These are phyloP conservation scores for Rhodinocichla rosea DNA, from an alignment of 2,113 vertebrate genomes.

Conservation along the genomic window DNA sequence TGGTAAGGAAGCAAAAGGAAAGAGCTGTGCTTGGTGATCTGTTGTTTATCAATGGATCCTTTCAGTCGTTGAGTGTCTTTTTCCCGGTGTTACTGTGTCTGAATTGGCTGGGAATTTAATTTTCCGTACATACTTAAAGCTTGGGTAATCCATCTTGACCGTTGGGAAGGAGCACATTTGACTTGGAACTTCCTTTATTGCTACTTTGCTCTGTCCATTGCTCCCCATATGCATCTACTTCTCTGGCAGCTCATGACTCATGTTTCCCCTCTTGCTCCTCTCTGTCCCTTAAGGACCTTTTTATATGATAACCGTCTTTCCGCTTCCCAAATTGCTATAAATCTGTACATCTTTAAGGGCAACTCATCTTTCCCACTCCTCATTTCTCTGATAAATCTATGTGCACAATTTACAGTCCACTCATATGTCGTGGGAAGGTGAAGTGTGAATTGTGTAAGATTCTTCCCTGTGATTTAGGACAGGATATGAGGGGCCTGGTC, in stretches of 20 bases:
- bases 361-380: slow-evolving; percentile 16
- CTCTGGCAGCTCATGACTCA: slow-evolving; percentile 57
- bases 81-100: not conserved
- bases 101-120: not conserved
- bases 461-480: slow-evolving; percentile 3
- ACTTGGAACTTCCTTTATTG: slow-evolving; percentile 59
- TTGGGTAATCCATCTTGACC: not conserved
- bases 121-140: not conserved
- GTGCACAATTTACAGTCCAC: not conserved
- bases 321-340: slow-evolving; percentile 22
- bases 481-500: slow-evolving; percentile 12
- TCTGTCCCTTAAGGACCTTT: not conserved
- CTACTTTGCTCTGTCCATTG: slow-evolving; percentile 55
- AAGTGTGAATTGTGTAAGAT: not conserved
- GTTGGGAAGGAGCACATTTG: not conserved
- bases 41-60: not conserved
- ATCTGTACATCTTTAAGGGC: slow-evolving; percentile 44
- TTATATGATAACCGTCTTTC: slow-evolving; percentile 23
- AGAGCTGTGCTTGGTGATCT: not conserved
- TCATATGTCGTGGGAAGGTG: not conserved
- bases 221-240: slow-evolving; percentile 36
- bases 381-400: slow-evolving; percentile 4
- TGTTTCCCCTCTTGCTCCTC: slow-evolving; percentile 11
- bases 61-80: not conserved
- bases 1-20: not conserved